phyloP scores from a whole-genome alignment of 1,140 invertebrate species.

The Tetramorium simillimum region DNA sequence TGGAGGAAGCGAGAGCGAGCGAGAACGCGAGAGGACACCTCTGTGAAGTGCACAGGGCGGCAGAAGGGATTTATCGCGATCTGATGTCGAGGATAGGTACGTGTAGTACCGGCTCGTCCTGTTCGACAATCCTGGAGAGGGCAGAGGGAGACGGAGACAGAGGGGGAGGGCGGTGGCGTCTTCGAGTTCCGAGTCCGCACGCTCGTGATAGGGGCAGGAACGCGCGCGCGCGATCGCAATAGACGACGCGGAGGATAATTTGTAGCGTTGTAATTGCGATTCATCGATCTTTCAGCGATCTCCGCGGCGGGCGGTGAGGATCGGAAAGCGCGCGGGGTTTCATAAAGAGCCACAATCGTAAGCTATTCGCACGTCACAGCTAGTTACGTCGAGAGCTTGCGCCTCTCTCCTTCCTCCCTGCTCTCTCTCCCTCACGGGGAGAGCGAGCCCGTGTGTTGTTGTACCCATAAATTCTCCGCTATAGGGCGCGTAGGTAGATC shows the following conservation, averaged over 20 bases:
- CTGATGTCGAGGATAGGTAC: slow-evolving; percentile 52
- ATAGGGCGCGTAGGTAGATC: slow-evolving; percentile 68
- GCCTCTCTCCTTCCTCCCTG: background rate
- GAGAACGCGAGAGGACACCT: slow-evolving; percentile 18
- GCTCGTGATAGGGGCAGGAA: slow-evolving; percentile 14
- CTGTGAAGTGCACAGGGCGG: slow-evolving; percentile 26
- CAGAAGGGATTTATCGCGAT: slow-evolving; percentile 66
- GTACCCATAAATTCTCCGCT: slow-evolving; percentile 63
- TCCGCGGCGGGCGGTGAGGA: background rate
- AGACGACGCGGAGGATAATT: slow-evolving; percentile 40
- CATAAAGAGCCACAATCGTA: slow-evolving; percentile 63
- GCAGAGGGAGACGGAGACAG: background rate
- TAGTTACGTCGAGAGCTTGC: slow-evolving; percentile 54
- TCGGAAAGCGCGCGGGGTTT: slow-evolving; percentile 8
- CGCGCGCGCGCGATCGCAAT: slow-evolving; percentile 24
- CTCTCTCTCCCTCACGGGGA: slow-evolving; percentile 19
- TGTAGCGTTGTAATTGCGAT: slow-evolving; percentile 61
- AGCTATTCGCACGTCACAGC: slow-evolving; percentile 62
- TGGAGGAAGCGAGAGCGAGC: slow-evolving; percentile 26
- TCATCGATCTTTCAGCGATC: slow-evolving; percentile 54
- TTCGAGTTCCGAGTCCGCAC: background rate
- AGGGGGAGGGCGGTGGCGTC: background rate
- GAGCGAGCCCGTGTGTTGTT: slow-evolving; percentile 52
- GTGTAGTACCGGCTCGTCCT: slow-evolving; percentile 48
- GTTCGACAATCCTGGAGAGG: slow-evolving; percentile 38